Conservation (phyloP, 2,113 vertebrate genomes). For the Rhinichthys klamathensis region DNA sequence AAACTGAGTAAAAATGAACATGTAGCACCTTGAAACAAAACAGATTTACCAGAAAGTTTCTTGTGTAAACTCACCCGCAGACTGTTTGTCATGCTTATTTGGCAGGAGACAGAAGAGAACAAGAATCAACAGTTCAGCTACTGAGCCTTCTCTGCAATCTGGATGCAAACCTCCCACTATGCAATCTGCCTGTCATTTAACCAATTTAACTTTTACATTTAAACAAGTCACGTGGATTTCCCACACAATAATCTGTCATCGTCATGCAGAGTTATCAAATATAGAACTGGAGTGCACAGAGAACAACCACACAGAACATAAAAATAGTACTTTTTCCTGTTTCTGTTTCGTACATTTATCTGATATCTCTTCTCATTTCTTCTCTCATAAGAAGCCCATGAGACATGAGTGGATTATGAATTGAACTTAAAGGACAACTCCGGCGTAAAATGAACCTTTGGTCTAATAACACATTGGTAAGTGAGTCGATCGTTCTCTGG, state of each 20-base stretch:
- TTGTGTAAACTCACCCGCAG: constrained; percentile 37
- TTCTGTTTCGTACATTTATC: background rate
- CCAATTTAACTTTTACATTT: constrained; percentile 50
- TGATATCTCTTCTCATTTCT: background rate
- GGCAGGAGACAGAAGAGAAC: constrained; percentile 49
- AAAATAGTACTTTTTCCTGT: background rate
- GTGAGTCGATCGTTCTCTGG: no score
- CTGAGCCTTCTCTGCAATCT: constrained; percentile 47
- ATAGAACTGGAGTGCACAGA: background rate
- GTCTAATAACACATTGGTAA: no score
- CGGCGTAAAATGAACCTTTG: no score
- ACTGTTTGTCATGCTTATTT: constrained; percentile 42
- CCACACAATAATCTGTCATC: constrained; percentile 33
- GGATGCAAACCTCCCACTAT: constrained; percentile 58
- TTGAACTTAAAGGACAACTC: no score
- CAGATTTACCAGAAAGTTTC: constrained; percentile 21
- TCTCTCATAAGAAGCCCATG: background rate
- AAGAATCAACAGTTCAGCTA: constrained; percentile 45
- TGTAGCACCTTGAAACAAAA: constrained; percentile 17
- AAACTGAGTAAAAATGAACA: background rate
- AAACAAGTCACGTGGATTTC: constrained; percentile 39
- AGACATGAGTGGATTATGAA: background rate
- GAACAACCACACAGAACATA: background rate
- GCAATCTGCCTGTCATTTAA: constrained; percentile 59
- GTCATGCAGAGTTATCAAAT: constrained; percentile 12